Conservation (phyloP, 2,888 invertebrate genomes). For the Cistogaster globosa region DNA sequence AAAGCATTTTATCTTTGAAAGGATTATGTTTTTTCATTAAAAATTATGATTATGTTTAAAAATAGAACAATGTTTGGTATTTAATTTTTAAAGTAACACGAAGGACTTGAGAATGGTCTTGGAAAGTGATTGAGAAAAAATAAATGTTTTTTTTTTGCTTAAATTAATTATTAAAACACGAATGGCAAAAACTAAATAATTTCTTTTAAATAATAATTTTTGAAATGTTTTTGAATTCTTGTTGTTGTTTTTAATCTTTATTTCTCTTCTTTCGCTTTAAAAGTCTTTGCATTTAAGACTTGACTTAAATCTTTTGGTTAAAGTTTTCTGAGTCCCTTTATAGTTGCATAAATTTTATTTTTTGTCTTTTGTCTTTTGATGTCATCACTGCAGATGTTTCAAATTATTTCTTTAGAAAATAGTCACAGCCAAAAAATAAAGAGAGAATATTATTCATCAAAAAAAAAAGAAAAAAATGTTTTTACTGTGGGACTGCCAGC, state of each 20-base stretch:
- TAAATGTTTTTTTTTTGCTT: no score
- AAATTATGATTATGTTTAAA: no score
- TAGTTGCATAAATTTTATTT: neutral
- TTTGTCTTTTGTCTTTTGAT: neutral
- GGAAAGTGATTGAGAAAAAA: no score
- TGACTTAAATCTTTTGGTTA: neutral
- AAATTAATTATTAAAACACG: no score
- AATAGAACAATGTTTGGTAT: neutral
- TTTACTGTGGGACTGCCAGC: neutral
- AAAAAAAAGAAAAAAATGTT: neutral
- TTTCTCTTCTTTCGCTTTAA: no score
- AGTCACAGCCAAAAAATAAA: neutral
- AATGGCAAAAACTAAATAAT: no score
- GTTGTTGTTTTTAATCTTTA: no score
- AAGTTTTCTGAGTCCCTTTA: neutral
- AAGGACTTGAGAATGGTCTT: neutral
- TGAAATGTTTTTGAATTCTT: no score
- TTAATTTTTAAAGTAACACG: neutral
- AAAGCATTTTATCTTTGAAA: neutral
- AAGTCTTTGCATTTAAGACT: neutral
- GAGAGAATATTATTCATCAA: neutral
- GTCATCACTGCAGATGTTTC: neutral
- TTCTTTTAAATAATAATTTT: no score
- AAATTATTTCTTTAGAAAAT: neutral
- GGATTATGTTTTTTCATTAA: no score